Conservation (phyloP, 2,888 invertebrate genomes). For the Tenodera sinensis region DNA sequence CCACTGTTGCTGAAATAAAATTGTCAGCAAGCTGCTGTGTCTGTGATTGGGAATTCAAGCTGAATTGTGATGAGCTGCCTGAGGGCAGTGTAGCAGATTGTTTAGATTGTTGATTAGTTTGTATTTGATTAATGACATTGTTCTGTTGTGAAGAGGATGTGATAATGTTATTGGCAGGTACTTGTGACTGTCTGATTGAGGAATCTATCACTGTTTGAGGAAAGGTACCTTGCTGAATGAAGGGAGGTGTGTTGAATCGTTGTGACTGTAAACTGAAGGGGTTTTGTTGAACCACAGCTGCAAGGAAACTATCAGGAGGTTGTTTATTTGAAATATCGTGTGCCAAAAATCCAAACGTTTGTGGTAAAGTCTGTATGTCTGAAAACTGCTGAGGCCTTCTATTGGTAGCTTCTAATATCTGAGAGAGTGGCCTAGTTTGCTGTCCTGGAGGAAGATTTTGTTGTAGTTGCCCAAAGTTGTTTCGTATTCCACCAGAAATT, state of each 20-base stretch:
- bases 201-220: neutral
- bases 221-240: neutral
- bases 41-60: neutral
- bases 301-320: neutral
- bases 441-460: neutral
- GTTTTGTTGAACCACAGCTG: neutral
- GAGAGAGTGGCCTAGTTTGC: neutral
- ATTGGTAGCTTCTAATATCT: neutral
- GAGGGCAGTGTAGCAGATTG: too few relatives aligned
- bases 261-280: neutral
- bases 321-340: neutral
- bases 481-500: neutral
- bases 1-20: neutral
- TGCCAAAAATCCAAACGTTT: neutral
- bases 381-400: neutral
- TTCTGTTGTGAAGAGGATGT: neutral
- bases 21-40: neutral
- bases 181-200: neutral
- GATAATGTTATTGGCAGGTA: too few relatives aligned
- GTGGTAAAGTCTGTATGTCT: neutral
- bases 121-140: neutral
- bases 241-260: neutral
- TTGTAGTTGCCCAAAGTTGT: neutral
- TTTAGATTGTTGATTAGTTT: neutral
- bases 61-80: neutral